Conservation (phyloP, 2,113 vertebrate species). For the Nycticorax nycticorax region DNA sequence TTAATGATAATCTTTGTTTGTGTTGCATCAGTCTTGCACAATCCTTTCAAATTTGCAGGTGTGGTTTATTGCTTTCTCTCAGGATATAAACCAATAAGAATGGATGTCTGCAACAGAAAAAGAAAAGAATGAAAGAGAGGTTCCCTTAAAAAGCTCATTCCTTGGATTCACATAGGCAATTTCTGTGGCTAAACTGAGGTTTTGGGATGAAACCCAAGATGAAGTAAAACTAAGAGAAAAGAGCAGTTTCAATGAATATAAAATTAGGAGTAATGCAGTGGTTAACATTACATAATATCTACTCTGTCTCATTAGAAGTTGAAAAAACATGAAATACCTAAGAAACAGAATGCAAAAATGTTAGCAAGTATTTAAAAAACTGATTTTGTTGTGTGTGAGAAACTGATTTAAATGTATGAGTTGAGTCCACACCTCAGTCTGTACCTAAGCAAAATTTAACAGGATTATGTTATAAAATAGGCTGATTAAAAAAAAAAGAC, state of each 20-base stretch:
- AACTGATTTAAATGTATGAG: neutral
- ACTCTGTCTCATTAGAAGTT: neutral
- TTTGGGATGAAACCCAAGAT: constrained; percentile 15
- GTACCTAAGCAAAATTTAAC: neutral
- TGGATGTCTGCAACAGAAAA: neutral
- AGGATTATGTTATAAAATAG: neutral
- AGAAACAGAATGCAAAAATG: neutral
- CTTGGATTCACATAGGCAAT: constrained; percentile 14
- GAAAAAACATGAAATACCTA: neutral
- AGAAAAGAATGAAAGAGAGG: neutral
- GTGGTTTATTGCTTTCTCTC: constrained; percentile 7
- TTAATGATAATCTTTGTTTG: neutral
- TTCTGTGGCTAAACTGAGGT: constrained; percentile 21
- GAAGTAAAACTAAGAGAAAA: neutral
- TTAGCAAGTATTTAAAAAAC: neutral
- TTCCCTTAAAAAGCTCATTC: neutral
- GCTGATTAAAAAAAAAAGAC: neutral
- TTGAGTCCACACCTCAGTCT: neutral
- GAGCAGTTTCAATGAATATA: neutral
- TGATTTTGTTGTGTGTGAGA: neutral
- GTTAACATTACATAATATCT: neutral
- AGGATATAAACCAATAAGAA: neutral
- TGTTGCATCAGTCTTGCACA: neutral
- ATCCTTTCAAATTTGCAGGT: neutral
- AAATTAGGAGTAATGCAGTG: neutral